These are phyloP conservation scores for Clarias macrocephalus DNA, from an alignment of 2,113 vertebrate genomes.

Conservation along the genomic window DNA sequence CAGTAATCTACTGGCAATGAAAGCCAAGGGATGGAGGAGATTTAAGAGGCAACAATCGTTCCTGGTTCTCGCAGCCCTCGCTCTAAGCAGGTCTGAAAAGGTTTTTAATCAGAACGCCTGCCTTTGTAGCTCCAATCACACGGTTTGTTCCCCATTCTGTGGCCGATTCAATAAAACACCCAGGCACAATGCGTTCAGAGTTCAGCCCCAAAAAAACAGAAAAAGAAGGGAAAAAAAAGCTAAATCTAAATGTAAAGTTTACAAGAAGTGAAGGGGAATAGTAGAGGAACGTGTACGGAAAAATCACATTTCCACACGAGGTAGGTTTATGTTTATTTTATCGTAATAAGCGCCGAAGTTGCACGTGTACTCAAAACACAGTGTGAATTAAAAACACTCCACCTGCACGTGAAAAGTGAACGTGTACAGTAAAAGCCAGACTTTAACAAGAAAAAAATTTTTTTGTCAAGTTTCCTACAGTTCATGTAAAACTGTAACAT, in stretches of 20 bases:
- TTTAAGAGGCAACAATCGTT: slow-evolving; percentile 64
- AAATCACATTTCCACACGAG: not conserved
- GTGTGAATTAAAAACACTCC: not conserved
- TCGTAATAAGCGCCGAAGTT: not conserved
- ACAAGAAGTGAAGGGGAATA: not conserved
- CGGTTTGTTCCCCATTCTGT: slow-evolving; percentile 60
- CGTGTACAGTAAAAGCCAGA: not conserved
- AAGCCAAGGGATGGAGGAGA: slow-evolving; percentile 57
- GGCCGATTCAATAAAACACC: slow-evolving; percentile 66
- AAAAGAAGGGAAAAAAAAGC: not conserved
- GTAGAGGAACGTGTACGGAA: not conserved
- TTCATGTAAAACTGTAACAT: not conserved
- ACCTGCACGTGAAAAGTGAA: not conserved
- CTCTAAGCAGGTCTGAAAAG: slow-evolving; percentile 69
- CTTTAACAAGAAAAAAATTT: not conserved
- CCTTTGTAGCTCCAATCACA: slow-evolving; percentile 67
- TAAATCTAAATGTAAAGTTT: not conserved
- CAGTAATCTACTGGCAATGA: slow-evolving; percentile 63
- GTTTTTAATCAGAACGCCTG: slow-evolving; percentile 68
- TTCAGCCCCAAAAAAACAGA: not conserved
- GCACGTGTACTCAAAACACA: not conserved
- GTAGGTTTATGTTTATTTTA: not conserved
- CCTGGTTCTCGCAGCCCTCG: slow-evolving; percentile 63
- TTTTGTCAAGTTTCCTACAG: not conserved
- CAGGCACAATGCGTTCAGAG: slow-evolving; percentile 50